Evolutionary conservation across 2,888 invertebrate species (phyloP), one percentile per base, ranked within the genome.

Genomic region (Tetanocera ferruginea): DNA sequence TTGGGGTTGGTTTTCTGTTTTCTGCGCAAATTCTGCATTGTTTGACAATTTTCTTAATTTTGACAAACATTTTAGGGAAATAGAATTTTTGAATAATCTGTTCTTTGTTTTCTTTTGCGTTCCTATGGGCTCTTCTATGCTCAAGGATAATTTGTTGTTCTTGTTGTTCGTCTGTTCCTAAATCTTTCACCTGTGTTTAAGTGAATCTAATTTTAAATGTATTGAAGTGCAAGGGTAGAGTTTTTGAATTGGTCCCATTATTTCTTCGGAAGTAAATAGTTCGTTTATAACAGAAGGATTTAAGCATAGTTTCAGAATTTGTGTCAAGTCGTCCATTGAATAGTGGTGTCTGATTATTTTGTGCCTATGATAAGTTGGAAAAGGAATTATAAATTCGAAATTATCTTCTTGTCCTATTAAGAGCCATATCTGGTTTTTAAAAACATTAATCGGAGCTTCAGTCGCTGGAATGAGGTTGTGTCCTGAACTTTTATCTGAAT

Each of bases 161-260:
- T 43, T 76, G 75, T 64, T 64, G 31, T 11, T 5, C n/a, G 17
- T 67, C 60, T 52, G 19, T 66, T n/a, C 14, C 31, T 49, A 8
- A 78, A 17, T 51, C 78, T 76, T 49, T 72, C 52, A 3, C 76
- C 78, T 28, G 14, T 17, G 28, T 1, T 49, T 75, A 71, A 5
- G 78, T 77, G 60, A 51, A 77, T 3, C 80, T 31, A 2, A 51
- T 31, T 51, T 51, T 51, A 8, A 17, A 51, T 3, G 3, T 17
- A 8, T n/a, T 51, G 76, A 55, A 78, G 25, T 43, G 34, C 8
- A 3, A 76, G 51, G 25, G 78, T 76, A 11, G 77, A 25, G 31
- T 67, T 14, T 17, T 78, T 78, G 3, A 81, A 71, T 71, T 69
- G 78, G 5, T 76, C 78, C 76, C 79, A 76, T 11, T 77, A 28